A percentile compares a stretch with the other conserved stretches of the same genome.
Conservation (phyloP, 2,113 vertebrate genomes). For the Willisornis vidua region DNA sequence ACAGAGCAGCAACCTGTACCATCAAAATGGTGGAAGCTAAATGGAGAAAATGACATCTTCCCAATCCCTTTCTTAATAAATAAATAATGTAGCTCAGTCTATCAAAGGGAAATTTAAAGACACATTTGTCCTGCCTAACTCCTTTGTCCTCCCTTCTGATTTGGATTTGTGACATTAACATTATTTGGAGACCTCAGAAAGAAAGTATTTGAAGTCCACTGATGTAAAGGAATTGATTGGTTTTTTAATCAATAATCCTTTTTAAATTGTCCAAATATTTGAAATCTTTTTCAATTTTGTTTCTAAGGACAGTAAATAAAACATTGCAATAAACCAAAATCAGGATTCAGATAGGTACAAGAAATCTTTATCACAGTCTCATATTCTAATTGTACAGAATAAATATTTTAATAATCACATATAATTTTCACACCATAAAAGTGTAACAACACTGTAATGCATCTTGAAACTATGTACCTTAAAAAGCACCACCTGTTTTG, state of each 20-base stretch:
- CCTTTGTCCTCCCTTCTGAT: background rate
- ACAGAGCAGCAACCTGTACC: background rate
- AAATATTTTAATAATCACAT: background rate
- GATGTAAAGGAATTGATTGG: background rate
- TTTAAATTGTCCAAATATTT: background rate
- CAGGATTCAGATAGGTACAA: background rate
- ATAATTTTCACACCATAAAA: background rate
- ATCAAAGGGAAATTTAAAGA: background rate
- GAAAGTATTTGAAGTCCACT: background rate
- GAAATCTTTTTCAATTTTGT: background rate
- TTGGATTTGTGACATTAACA: background rate
- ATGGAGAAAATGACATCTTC: background rate
- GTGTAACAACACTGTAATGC: background rate
- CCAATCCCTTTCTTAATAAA: background rate
- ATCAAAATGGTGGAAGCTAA: background rate
- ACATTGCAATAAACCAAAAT: background rate
- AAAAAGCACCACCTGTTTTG: accelerated
- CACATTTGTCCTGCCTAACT: background rate
- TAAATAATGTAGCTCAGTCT: background rate
- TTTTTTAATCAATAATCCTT: background rate
- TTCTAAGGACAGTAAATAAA: background rate
- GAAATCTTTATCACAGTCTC: background rate
- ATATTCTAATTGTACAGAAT: background rate
- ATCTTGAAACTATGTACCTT: background rate
- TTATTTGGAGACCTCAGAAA: background rate